Conservation (phyloP, 1,140 invertebrate genomes). For the Argopecten irradians region DNA sequence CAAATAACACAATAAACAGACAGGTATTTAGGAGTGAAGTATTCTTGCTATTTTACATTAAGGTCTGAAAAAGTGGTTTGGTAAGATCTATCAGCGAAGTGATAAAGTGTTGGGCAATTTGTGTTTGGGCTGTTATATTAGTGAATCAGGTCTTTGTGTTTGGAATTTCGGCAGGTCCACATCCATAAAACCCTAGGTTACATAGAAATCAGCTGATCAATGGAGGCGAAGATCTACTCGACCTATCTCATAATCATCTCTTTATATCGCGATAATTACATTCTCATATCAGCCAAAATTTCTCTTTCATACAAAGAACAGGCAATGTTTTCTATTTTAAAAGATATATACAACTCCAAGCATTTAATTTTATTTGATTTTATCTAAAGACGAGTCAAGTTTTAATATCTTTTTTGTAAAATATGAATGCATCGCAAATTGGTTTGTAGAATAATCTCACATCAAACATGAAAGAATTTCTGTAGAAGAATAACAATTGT, state of each 20-base stretch:
- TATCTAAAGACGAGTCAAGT: background rate
- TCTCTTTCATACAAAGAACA: background rate
- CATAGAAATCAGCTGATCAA: background rate
- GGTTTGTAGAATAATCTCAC: background rate
- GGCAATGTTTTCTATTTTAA: background rate
- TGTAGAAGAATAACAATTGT: conserved; percentile 1
- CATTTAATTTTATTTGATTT: background rate
- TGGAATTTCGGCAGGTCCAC: background rate
- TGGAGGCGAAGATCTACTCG: background rate
- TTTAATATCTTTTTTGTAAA: background rate
- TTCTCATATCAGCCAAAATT: background rate
- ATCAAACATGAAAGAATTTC: background rate
- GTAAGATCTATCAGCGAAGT: background rate
- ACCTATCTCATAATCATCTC: background rate
- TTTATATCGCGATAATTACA: background rate
- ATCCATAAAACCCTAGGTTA: background rate
- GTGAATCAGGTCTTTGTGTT: background rate
- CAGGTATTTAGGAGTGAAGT: background rate
- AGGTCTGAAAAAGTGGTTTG: conserved; percentile 7
- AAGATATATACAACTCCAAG: background rate
- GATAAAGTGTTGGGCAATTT: conserved; percentile 18
- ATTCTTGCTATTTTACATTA: background rate
- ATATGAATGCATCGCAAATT: background rate
- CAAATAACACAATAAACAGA: conserved; percentile 1
- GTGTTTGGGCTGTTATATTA: background rate